phyloP scores from a whole-genome alignment of 2,113 vertebrate genomes.

The Nothocercus julius region DNA sequence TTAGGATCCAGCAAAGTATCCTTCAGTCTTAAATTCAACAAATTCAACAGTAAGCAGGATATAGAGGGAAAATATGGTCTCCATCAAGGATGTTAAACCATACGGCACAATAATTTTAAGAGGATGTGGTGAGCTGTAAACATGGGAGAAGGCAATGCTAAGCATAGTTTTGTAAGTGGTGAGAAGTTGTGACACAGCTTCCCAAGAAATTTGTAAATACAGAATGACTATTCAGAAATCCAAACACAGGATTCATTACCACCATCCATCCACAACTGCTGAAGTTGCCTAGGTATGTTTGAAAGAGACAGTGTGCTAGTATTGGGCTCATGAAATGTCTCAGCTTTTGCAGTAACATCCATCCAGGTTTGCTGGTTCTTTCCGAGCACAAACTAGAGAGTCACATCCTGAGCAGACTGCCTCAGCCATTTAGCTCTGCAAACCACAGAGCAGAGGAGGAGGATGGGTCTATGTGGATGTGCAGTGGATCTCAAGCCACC shows the following conservation, averaged over 20 bases:
- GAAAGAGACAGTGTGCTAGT: neutral
- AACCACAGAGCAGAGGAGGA: neutral
- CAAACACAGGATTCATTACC: neutral
- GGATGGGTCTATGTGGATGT: neutral
- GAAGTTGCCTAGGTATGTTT: accelerated
- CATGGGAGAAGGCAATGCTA: neutral
- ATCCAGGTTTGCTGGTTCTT: neutral
- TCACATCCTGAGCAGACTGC: neutral
- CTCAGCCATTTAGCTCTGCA: neutral
- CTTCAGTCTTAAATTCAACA: neutral
- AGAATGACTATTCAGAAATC: neutral
- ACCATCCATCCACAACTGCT: neutral
- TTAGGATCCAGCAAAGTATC: neutral
- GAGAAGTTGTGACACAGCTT: neutral
- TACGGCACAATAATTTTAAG: neutral
- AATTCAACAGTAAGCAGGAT: neutral
- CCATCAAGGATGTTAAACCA: neutral
- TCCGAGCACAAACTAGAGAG: neutral
- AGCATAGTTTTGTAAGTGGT: neutral
- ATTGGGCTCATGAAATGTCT: neutral
- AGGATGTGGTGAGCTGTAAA: neutral
- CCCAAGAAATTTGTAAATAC: neutral
- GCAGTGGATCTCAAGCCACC: neutral
- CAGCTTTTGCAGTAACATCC: neutral
- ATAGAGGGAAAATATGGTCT: neutral